phyloP scores from a whole-genome alignment of 2,113 vertebrate genomes.

The Scopus umbretta region DNA sequence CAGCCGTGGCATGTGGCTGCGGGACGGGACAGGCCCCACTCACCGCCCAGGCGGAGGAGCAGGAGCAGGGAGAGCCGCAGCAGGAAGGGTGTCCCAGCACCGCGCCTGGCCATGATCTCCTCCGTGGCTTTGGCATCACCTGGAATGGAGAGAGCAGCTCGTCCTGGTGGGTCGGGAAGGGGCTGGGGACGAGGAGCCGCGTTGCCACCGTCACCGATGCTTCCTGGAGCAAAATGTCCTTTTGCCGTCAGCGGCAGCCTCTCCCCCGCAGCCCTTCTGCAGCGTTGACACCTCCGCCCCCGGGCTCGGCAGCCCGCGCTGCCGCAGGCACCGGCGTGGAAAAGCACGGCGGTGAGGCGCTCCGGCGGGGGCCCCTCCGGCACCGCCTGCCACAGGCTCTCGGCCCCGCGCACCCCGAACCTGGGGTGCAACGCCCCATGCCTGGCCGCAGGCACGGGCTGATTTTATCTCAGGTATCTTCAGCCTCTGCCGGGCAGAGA shows the following conservation, averaged over 20 bases:
- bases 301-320: neutral
- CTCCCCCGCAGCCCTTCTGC: neutral
- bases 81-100: neutral
- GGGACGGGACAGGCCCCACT: neutral
- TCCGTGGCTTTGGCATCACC: conserved; percentile 23
- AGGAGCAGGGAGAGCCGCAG: conserved; percentile 2
- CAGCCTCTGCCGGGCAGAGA: neutral
- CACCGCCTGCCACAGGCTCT: neutral
- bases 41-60: conserved; percentile 9
- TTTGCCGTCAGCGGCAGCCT: neutral
- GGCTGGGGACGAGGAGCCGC: neutral
- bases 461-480: neutral
- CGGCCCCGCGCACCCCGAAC: fast-evolving
- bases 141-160: neutral
- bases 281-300: neutral
- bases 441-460: neutral
- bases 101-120: neutral
- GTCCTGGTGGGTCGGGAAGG: neutral
- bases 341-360: fast-evolving
- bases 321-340: neutral
- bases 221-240: neutral
- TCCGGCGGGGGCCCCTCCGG: fast-evolving
- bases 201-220: neutral
- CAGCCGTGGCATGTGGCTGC: fast-evolving
- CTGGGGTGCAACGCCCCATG: fast-evolving